Evolutionary conservation across 2,797 vertebrate genomes (phyloP).

Genomic region (Chrysocyon brachyurus): DNA sequence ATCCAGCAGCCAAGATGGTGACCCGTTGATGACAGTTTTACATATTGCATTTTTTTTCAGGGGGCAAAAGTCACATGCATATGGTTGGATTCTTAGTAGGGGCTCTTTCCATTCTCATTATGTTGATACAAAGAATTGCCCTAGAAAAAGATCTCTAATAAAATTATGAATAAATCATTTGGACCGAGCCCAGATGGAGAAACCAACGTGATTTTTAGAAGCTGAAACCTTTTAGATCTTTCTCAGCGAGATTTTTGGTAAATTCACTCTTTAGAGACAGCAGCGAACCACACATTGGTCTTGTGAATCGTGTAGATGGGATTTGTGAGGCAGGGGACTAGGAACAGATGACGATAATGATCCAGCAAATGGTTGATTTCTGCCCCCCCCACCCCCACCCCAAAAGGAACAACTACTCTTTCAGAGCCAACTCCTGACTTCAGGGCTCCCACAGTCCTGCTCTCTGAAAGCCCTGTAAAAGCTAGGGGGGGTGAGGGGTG

Average conservation of each 20-base stretch:
- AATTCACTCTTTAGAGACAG: not conserved
- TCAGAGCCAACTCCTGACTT: constrained; percentile 59
- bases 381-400: not conserved
- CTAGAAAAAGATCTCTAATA: constrained; percentile 20
- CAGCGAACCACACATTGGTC: not conserved
- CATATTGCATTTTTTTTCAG: not conserved
- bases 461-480: constrained; percentile 67
- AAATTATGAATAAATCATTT: constrained; percentile 67
- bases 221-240: not conserved
- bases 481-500: not conserved
- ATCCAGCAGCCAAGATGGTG: not conserved
- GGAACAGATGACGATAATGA: not conserved
- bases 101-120: constrained; percentile 49
- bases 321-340: not conserved
- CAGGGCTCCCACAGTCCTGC: not conserved
- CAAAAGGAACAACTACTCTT: not conserved
- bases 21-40: constrained; percentile 49
- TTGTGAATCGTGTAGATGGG: not conserved
- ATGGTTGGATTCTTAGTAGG: not conserved
- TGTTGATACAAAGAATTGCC: constrained; percentile 49
- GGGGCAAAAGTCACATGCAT: constrained; percentile 41
- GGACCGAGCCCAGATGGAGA: constrained; percentile 55
- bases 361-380: not conserved
- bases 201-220: constrained; percentile 7
- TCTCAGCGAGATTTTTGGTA: constrained; percentile 9